Base-by-base conservation (phyloP, 2,888 invertebrate genomes). In the Cephus pygmeus region DNA sequence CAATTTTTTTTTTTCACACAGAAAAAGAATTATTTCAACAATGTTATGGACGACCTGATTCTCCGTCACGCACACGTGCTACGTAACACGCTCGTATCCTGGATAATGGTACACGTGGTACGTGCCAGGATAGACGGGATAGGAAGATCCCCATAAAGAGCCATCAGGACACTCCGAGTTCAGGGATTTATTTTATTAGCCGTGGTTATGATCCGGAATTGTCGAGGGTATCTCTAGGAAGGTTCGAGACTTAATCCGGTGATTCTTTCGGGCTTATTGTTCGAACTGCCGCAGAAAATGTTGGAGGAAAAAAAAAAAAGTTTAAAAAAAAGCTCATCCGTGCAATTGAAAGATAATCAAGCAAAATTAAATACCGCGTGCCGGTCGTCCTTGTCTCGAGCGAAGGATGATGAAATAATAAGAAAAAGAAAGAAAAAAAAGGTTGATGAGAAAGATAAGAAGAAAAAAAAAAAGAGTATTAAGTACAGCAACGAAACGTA, bases 251-350 rank as follows among this genome's bases (percentile, higher is more conserved):
- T 15, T 40, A 40, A 40, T 81, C 76, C 79, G 75, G 81, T 78
- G 81, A 88, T 88, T 88, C 86, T 87, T 87, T 85, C 85, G 80
- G 88, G 88, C 87, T 87, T 88, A 88, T 87, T 88, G 87, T 88
- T 88, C 87, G 83, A 85, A 85, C 85, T 80, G 76, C 68, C 73
- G 33, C 11, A 33, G 9, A 40, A 15, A 40, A 40, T 40, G 15
- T 40, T 40, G 2, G 15, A 15, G 40, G 1, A 1, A 1, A 1
- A 12, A 12, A 40, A 15, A 35, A 35, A 35, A 35, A 0, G 3
- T 35, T 35, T 15, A 0, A 15, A 15, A 40, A 40, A 40, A 40
- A 40, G 40, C 15, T 40, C 15, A 6, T 0, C 15, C 40, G 6
- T 6, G 40, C 40, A 40, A 40, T 40, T 15, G 40, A 40, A 40